Percentiles rank a stretch among this genome's conserved stretches.
Conservation (phyloP, 2,888 invertebrate genomes). For the Sphaerophoria rueppellii region DNA sequence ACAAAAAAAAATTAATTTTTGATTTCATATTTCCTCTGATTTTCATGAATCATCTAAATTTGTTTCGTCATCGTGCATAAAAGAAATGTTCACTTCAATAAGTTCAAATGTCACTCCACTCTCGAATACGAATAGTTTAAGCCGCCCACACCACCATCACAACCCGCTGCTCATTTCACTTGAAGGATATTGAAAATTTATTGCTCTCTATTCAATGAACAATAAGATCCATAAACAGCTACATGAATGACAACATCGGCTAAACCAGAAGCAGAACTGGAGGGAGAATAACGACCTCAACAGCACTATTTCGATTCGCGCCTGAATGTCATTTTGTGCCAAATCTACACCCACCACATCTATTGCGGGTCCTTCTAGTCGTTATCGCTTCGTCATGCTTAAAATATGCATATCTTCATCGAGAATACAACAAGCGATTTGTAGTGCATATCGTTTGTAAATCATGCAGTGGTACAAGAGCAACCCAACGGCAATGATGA, state of each 20-base stretch:
- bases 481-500: too few species aligned
- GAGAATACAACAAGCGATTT: slow-evolving; percentile 24
- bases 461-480: slow-evolving; percentile 60
- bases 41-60: slow-evolving; percentile 33
- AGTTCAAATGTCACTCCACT: slow-evolving; percentile 30
- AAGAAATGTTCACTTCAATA: slow-evolving; percentile 43
- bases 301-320: slow-evolving; percentile 9
- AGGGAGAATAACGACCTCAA: neutral
- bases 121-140: slow-evolving; percentile 8
- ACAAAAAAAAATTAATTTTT: too few species aligned
- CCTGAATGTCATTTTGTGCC: neutral
- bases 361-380: slow-evolving; percentile 7
- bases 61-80: slow-evolving; percentile 6
- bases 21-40: neutral
- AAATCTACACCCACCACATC: neutral
- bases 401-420: slow-evolving; percentile 60
- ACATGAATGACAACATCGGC: slow-evolving; percentile 11
- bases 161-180: slow-evolving; percentile 30
- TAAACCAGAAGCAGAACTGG: neutral
- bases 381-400: slow-evolving; percentile 62
- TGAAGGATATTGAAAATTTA: slow-evolving; percentile 65
- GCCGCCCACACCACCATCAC: slow-evolving; percentile 14
- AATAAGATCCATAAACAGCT: slow-evolving; percentile 48
- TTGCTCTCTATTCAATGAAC: slow-evolving; percentile 67
- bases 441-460: slow-evolving; percentile 67